These are phyloP conservation scores for Fregetta grallaria DNA, from an alignment of 2,113 vertebrate species.

Conservation along the genomic window DNA sequence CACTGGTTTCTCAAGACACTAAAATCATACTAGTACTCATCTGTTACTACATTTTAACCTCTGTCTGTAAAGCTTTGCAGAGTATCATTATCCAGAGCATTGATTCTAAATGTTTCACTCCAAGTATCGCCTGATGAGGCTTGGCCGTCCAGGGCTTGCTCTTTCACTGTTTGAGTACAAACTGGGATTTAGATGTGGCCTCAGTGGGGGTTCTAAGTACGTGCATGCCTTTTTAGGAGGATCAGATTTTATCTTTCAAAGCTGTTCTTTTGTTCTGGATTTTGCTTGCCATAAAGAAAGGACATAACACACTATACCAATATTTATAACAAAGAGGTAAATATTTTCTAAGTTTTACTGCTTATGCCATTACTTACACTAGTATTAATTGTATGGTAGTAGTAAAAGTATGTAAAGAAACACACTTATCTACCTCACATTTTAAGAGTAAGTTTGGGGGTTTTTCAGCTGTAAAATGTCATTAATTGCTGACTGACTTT, in stretches of 20 bases:
- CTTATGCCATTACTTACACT: neutral
- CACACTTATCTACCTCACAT: neutral
- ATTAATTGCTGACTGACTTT: neutral
- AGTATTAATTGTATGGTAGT: neutral
- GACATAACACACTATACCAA: neutral
- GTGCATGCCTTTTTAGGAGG: neutral
- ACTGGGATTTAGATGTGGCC: neutral
- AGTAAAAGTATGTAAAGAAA: neutral
- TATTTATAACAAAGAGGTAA: neutral
- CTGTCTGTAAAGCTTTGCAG: neutral
- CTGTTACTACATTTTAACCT: neutral
- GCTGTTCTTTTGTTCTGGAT: neutral
- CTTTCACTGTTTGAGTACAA: neutral
- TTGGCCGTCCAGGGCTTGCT: neutral
- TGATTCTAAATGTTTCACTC: neutral
- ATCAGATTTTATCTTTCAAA: neutral
- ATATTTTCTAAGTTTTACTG: neutral
- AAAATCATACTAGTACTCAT: neutral
- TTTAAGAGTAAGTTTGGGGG: neutral
- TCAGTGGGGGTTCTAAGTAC: neutral
- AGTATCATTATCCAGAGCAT: neutral
- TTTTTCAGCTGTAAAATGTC: neutral
- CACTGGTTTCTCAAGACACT: neutral
- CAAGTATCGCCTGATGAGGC: neutral
- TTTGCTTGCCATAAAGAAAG: neutral